phyloP scores from a whole-genome alignment of 2,888 invertebrate species.

The Tinea trinotella region DNA sequence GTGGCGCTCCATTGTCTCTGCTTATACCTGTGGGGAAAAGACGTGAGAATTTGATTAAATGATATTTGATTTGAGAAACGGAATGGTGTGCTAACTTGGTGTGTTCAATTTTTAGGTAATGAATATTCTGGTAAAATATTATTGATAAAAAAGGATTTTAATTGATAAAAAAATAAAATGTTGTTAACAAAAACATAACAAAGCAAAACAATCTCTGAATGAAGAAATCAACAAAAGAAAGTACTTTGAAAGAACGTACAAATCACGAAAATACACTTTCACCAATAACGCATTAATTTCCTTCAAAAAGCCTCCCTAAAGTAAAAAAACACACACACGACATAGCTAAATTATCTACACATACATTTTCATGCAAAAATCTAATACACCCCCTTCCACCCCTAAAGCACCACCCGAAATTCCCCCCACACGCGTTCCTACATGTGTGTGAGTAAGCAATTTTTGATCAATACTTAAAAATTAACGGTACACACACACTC shows the following conservation, averaged over 20 bases:
- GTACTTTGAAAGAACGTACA: background rate
- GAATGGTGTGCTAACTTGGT: no score
- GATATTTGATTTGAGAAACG: no score
- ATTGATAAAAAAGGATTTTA: no score
- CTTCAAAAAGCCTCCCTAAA: background rate
- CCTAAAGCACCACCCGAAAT: background rate
- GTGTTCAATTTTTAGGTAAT: no score
- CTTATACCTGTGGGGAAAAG: no score
- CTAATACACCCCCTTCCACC: conserved; percentile 13
- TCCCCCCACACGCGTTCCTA: conserved; percentile 14
- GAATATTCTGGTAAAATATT: no score
- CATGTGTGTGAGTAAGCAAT: conserved; percentile 57
- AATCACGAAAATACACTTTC: background rate
- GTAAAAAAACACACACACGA: background rate
- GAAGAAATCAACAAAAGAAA: no score
- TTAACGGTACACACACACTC: conserved; percentile 52
- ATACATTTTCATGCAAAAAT: conserved; percentile 20
- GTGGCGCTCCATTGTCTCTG: no score
- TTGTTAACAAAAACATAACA: no score
- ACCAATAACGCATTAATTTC: conserved; percentile 2
- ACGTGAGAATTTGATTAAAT: no score
- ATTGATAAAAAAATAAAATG: no score
- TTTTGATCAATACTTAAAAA: conserved; percentile 74
- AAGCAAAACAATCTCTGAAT: no score
- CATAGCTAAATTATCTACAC: conserved; percentile 16